Evolutionary conservation across 2,888 invertebrate species (phyloP).

Genomic region (Alsophila aescularia): DNA sequence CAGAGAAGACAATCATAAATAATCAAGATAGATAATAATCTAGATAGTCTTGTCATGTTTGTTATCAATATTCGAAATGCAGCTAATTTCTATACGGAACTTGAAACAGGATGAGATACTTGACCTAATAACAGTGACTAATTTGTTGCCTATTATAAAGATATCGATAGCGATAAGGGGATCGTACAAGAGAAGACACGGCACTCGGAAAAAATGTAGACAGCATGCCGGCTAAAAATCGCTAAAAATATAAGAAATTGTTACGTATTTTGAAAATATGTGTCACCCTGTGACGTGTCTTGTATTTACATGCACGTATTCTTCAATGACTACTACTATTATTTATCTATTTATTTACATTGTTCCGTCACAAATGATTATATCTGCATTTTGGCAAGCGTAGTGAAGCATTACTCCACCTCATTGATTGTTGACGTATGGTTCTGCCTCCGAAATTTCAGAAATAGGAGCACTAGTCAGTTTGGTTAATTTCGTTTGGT

Average conservation of each 20-base stretch:
- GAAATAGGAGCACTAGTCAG: slow-evolving; percentile 39
- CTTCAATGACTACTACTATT: too few relatives aligned
- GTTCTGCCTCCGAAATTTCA: slow-evolving; percentile 21
- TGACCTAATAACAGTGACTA: slow-evolving; percentile 26
- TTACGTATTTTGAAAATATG: slow-evolving; percentile 27
- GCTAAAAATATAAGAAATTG: slow-evolving; percentile 17
- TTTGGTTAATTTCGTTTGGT: slow-evolving; percentile 19
- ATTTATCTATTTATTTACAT: slow-evolving; percentile 29
- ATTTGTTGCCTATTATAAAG: slow-evolving; percentile 14
- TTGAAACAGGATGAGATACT: slow-evolving; percentile 15
- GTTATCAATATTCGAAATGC: slow-evolving; percentile 5
- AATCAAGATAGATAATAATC: too few relatives aligned
- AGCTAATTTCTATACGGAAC: slow-evolving; percentile 5
- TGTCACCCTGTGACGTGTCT: slow-evolving; percentile 45
- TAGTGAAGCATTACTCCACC: slow-evolving; percentile 28
- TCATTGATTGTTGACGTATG: slow-evolving; percentile 34
- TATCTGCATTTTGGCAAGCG: slow-evolving; percentile 42
- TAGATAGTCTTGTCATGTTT: not conserved
- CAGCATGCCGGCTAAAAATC: slow-evolving; percentile 17
- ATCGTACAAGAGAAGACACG: slow-evolving; percentile 20
- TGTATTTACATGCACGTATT: slow-evolving; percentile 23
- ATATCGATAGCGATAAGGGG: slow-evolving; percentile 14
- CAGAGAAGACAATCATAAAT: not conserved
- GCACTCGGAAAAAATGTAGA: slow-evolving; percentile 27
- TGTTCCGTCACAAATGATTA: slow-evolving; percentile 25